Base-by-base conservation (phyloP, 2,888 invertebrate genomes). In the Crocallis elinguaria region DNA sequence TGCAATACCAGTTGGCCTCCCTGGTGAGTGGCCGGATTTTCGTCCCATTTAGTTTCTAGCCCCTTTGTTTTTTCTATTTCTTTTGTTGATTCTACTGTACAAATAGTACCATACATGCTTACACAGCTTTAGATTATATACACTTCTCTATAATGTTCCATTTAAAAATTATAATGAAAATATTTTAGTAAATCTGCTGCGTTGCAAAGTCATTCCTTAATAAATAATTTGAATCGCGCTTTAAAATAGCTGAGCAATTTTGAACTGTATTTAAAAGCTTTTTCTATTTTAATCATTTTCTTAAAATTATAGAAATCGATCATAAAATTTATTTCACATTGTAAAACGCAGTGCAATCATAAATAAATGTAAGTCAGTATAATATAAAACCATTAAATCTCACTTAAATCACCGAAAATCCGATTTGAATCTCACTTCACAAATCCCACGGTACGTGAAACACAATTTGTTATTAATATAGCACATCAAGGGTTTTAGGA, bases 1-100 rank as follows among this genome's bases (percentile, higher is more conserved):
- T 88, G 84, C 88, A 88, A 88, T 85, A 85, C 87, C 89, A 89
- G 89, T 79, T 88, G 86, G 87, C 89, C 88, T 86, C 88, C 59
- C 79, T 89, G 90, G 91, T 91, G 90, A 91, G 91, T 90, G 87
- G 84, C 85, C 76, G 77, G 79, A 71, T 62, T 66, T 67, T 67
- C 61, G 67, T 74, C 76, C 71, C 64, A 70, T 75, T 77, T 81
- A 78, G 75, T 74, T 70, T 79, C 43, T 49, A 79, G 75, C 67
- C 57, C 60, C 60, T 75, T 75, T 71, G 63, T 57, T 66, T 67
- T 57, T 67, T 52, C 41, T 64, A 39, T 60, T 69, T 68, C 44
- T 57, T 64, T 64, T 37, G 67, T 68, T 58, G 46, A 32, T 43
- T 69, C 59, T 62, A 70, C 58, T 65, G 60, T 75, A 69, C 64